Evolutionary conservation across 2,888 invertebrate genomes (phyloP), one percentile per base, ranked within the genome.

Genomic region (Terebella lapidaria): DNA sequence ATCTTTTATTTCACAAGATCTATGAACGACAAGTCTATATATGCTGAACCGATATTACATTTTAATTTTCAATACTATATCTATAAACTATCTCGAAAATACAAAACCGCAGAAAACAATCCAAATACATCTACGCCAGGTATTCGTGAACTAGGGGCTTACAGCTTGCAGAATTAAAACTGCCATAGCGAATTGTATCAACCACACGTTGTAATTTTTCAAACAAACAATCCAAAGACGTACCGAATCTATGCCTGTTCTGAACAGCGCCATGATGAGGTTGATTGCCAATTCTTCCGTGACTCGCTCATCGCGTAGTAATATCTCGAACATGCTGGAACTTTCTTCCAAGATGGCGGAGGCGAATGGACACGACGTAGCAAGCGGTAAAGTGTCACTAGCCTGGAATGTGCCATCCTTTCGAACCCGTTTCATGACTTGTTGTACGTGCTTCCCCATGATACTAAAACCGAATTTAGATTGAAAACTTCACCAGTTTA

Each of bases 231-330:
- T 35, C 10, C 42, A 10, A 15, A 35, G 3, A 61, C 64, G 29
- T 30, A 64, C 64, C 46, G 64, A 64, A 35, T 64, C 64, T 20
- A 63, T 64, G 24, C 64, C 64, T 3, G 64, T 64, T 26, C 62
- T 27, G 47, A 64, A 58, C 27, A 64, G 58, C 0, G 62, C 60
- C 64, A 64, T 64, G 53, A 60, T 30, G 4, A 64, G 56, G 30
- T 62, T 63, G 45, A 56, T 62, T 15, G 54, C 61, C 51, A 62
- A 53, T 24, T 62, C 62, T 5, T 29, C 18, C 0, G 54, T 52
- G 20, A 63, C 62, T 1, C 61, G 29, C 24, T 49, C 27, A 30
- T 64, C 64, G 22, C 26, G n/a, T 42, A 52, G 42, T 3, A 64
- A 54, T 29, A 61, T 45, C 51, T 63, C 58, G 35, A 55, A 61